Evolutionary conservation across 2,888 invertebrate species (phyloP), one percentile per base, ranked within the genome.

Genomic region (Agrypnus murinus): DNA sequence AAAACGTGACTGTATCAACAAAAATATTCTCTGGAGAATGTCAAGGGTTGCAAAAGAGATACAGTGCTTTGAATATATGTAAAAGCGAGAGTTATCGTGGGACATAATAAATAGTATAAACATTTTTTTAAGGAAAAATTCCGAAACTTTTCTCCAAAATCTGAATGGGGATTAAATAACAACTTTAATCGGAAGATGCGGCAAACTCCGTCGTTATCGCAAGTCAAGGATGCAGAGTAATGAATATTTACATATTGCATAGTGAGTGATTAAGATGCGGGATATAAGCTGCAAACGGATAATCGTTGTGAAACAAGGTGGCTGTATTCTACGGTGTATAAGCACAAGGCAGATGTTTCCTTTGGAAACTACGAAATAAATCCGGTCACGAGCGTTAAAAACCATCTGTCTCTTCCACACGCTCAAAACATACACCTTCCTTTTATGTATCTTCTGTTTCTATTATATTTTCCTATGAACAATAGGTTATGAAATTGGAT

Each of bases 161-260:
- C 25, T 5, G 25, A 25, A 25, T 25, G 5, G 25, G n/a, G n/a
- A n/a, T n/a, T n/a, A n/a, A n/a, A n/a, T n/a, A n/a, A n/a, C n/a
- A n/a, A n/a, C n/a, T 25, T 25, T 25, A 25, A 5, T 25, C 2
- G 2, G 2, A 25, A 25, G 25, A 25, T 25, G 25, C 25, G 2
- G 25, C 5, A 25, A 25, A 5, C n/a, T n/a, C n/a, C 25, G 25
- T 25, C 5, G 5, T 25, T 5, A 25, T 25, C 5, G 25, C 25
- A 25, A 25, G n/a, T n/a, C n/a, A n/a, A n/a, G n/a, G n/a, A n/a
- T n/a, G 53, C 53, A 36, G n/a, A 12, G 17, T 2, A 15, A 10
- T 14, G 34, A 55, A 36, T 34, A 55, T 55, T 55, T 55, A 36
- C 55, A 55, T 55, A 55, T 36, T 55, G 55, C 17, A 55, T 55